phyloP scores from a whole-genome alignment of 2,113 vertebrate genomes.

The Pongo abelii region DNA sequence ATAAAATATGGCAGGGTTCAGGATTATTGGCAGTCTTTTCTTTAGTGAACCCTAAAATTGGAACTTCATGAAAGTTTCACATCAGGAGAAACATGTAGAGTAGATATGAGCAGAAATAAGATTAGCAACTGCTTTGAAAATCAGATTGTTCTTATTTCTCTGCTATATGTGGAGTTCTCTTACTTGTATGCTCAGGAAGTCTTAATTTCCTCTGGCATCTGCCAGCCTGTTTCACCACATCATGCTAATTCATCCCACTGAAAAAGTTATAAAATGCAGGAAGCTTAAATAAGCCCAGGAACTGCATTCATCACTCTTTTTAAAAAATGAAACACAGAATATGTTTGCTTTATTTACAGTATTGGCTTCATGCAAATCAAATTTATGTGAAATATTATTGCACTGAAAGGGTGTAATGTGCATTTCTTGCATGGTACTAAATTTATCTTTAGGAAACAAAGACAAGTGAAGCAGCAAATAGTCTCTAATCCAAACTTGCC shows the following conservation, averaged over 20 bases:
- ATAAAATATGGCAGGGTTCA: not conserved
- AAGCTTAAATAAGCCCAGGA: conserved; percentile 48
- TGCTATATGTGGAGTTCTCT: not conserved
- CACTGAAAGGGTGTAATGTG: not conserved
- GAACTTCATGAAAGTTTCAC: not conserved
- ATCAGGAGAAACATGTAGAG: not conserved
- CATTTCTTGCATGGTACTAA: conserved; percentile 4
- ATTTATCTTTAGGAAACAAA: conserved; percentile 43
- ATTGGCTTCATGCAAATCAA: conserved; percentile 39
- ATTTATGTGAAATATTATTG: conserved; percentile 35
- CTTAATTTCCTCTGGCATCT: conserved; percentile 57
- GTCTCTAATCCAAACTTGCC: not conserved
- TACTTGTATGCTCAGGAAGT: not conserved
- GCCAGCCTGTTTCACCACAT: conserved; percentile 27
- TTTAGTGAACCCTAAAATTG: not conserved
- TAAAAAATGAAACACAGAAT: not conserved
- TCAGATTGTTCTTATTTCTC: conserved; percentile 7
- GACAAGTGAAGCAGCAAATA: not conserved
- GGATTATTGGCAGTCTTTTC: not conserved
- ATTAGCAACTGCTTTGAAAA: conserved; percentile 16
- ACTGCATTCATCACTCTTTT: conserved; percentile 38
- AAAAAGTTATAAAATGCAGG: conserved; percentile 38
- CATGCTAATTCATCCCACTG: conserved; percentile 49
- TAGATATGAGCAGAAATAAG: not conserved
- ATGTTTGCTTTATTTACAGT: conserved; percentile 58